A percentile compares a stretch with the other conserved stretches of the same genome.
phyloP scores from a whole-genome alignment of 2,797 vertebrate species.

The Anguilla megastoma region DNA sequence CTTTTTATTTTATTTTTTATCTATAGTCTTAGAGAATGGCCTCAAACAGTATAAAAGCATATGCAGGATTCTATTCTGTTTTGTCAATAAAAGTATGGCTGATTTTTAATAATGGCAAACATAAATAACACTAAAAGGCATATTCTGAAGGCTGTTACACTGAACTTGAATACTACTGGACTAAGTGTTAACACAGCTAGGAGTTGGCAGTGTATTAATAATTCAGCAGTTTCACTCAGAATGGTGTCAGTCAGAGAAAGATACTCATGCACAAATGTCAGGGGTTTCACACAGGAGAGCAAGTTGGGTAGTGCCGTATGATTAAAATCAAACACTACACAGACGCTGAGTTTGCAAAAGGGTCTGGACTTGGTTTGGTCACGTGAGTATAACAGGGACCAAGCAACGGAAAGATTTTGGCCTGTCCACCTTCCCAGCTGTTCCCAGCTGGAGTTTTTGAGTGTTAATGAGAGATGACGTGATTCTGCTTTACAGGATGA shows the following conservation, averaged over 20 bases:
- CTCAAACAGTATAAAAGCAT: no score
- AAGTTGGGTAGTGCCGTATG: background rate
- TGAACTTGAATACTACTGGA: no score
- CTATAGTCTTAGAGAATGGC: no score
- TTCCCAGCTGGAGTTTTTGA: conserved; percentile 79
- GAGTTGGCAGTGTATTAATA: background rate
- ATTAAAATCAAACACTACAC: background rate
- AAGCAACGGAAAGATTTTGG: background rate
- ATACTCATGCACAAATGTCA: background rate
- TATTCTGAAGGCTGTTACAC: no score
- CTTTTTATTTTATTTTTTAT: no score
- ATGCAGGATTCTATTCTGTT: no score
- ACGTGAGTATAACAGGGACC: background rate
- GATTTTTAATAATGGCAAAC: no score
- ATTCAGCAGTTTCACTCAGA: background rate
- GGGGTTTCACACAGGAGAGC: background rate
- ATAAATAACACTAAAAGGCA: no score
- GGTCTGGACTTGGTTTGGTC: background rate
- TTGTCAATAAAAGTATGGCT: no score
- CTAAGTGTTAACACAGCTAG: background rate
- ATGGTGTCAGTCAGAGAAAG: background rate
- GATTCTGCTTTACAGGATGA: conserved; percentile 72
- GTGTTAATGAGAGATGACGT: conserved; percentile 78
- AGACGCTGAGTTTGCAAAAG: background rate
- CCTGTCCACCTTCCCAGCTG: background rate